A percentile compares a stretch with the other conserved stretches of the same genome.
These are phyloP conservation scores for Otus scops DNA, from an alignment of 2,797 vertebrate genomes.

Conservation along the genomic window DNA sequence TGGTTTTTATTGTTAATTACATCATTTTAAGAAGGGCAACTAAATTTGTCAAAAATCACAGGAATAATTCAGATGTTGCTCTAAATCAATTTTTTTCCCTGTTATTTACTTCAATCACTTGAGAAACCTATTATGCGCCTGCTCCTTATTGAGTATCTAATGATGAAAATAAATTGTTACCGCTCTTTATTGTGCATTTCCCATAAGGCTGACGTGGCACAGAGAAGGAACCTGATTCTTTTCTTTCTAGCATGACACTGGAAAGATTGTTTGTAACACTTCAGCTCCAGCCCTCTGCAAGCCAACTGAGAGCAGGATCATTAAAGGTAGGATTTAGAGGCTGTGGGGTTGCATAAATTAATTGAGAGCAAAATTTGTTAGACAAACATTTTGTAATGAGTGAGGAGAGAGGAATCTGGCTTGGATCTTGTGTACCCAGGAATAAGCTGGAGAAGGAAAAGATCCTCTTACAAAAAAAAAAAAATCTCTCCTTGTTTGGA, in stretches of 20 bases:
- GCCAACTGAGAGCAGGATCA: not conserved
- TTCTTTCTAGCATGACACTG: not conserved
- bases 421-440: not conserved
- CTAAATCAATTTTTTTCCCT: not conserved
- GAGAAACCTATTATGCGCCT: constrained; percentile 10
- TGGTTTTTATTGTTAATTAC: not conserved
- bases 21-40: not conserved
- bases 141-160: not conserved
- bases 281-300: not conserved
- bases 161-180: constrained; percentile 28
- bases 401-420: not conserved
- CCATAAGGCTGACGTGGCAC: not conserved
- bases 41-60: not conserved
- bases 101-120: not conserved
- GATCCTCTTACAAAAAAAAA: not conserved
- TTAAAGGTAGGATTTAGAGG: constrained; percentile 18
- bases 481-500: constrained; percentile 3
- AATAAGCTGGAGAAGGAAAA: not conserved
- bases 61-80: not conserved
- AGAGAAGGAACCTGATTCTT: not conserved
- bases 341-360: not conserved
- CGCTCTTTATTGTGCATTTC: not conserved
- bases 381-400: not conserved
- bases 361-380: not conserved
- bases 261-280: constrained; percentile 20